Conservation (phyloP, 2,113 vertebrate genomes). For the Strix uralensis region DNA sequence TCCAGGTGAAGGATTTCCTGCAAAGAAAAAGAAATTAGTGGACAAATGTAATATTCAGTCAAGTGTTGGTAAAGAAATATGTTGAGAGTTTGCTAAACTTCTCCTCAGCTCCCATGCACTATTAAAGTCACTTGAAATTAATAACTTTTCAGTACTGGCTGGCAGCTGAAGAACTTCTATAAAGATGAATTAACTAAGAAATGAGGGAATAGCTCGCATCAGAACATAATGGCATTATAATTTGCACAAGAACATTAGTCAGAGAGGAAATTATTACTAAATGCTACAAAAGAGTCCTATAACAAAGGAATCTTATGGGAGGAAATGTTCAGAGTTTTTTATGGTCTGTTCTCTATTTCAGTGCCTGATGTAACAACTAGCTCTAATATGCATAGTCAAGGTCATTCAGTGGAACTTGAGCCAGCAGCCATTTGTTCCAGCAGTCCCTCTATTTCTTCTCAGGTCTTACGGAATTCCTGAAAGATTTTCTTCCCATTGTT, state of each 20-base stretch:
- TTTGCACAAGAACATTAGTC: slow-evolving; percentile 61
- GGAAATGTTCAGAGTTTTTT: slow-evolving; percentile 64
- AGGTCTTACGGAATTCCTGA: slow-evolving; percentile 59
- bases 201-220: slow-evolving; percentile 16
- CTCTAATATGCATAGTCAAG: slow-evolving; percentile 45
- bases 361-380: slow-evolving; percentile 60
- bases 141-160: slow-evolving; percentile 18
- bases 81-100: slow-evolving; percentile 18
- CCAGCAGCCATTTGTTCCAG: slow-evolving; percentile 62
- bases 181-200: slow-evolving; percentile 53
- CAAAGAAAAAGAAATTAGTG: not conserved
- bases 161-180: slow-evolving; percentile 33
- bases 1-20: slow-evolving; percentile 2
- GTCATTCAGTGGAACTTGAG: slow-evolving; percentile 42
- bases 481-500: slow-evolving; percentile 65
- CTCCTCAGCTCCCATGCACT: not conserved
- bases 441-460: slow-evolving; percentile 53
- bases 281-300: slow-evolving; percentile 51
- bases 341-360: slow-evolving; percentile 63
- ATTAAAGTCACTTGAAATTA: slow-evolving; percentile 44
- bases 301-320: slow-evolving; percentile 66
- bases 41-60: not conserved
- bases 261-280: slow-evolving; percentile 67
- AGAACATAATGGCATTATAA: slow-evolving; percentile 59
- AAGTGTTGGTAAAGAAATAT: slow-evolving; percentile 1